Base-by-base conservation (phyloP, 1,140 invertebrate genomes). In the Delia radicum region DNA sequence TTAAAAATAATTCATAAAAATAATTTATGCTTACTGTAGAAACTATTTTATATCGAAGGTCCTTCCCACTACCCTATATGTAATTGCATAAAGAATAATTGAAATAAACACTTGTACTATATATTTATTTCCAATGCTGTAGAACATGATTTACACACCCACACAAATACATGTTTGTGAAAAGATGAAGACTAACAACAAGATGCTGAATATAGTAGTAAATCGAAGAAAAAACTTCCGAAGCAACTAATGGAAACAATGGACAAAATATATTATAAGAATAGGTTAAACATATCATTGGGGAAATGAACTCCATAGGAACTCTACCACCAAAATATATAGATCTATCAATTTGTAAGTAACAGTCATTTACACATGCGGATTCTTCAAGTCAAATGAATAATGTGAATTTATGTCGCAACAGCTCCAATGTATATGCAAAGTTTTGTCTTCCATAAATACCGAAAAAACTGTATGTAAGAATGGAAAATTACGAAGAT, bases 181-280 rank as follows among this genome's bases (percentile, higher is more conserved):
- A 55, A 55, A 55, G 48, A 55, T 24, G 48, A 55, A 55, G 48
- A 55, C 48, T 55, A 55, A 55, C 48, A 55, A 55, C 24, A 55
- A 55, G 48, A 55, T 55, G 48, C 48, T 55, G 48, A 55, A 21
- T 55, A 55, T n/a, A 55, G 48, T 5, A 55, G 24, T n/a, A 42
- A 55, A 55, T 55, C n/a, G 48, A 55, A 21, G 21, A 55, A 55
- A 3, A 55, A 55, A 0, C 24, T 55, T 55, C 48, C 48, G n/a
- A 55, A 48, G n/a, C n/a, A 55, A 55, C 24, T 55, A 55, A 55
- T 55, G 48, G 46, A 55, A 55, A 55, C 48, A 55, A 55, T 55
- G 48, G 21, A 55, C 48, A 55, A n/a, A 21, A 21, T 55, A 55
- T 55, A 8, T 55, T 8, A 7, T 55, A 55, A n/a, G 48, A 55